phyloP scores from a whole-genome alignment of 2,888 invertebrate species.

The Chesias legatella region DNA sequence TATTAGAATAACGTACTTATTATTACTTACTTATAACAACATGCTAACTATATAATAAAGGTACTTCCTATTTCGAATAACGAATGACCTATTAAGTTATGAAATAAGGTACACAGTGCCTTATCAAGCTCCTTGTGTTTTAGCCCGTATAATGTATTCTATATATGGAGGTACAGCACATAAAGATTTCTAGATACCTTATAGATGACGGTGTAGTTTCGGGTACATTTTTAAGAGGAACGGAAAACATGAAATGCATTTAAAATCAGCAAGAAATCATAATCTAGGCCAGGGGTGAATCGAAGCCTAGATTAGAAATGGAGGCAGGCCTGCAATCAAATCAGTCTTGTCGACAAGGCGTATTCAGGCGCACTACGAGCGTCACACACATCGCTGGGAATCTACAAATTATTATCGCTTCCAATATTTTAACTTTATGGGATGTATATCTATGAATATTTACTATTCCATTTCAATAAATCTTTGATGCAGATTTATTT shows the following conservation, averaged over 20 bases:
- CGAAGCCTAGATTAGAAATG: constrained; percentile 29
- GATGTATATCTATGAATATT: constrained; percentile 18
- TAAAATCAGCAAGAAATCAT: constrained; percentile 13
- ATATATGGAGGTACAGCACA: no score
- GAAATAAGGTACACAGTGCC: no score
- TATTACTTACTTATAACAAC: no score
- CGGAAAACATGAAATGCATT: constrained; percentile 13
- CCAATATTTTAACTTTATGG: constrained; percentile 8
- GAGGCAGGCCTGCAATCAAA: constrained; percentile 49
- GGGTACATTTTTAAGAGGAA: no score
- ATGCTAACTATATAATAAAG: no score
- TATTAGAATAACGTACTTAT: no score
- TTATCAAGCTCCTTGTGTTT: no score
- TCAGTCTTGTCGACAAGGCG: constrained; percentile 46
- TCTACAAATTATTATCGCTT: constrained; percentile 4
- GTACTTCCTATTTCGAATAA: no score
- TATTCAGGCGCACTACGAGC: constrained; percentile 57
- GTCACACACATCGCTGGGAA: constrained; percentile 24
- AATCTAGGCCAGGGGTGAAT: constrained; percentile 27
- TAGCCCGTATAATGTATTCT: no score
- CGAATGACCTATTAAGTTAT: no score
- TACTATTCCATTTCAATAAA: constrained; percentile 25
- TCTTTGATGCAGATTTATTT: constrained; percentile 30
- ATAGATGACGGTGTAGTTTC: no score
- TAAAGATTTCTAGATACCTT: no score